A percentile compares a stretch with the other conserved stretches of the same genome.
phyloP scores from a whole-genome alignment of 1,140 invertebrate genomes.

The Watersipora subatra region DNA sequence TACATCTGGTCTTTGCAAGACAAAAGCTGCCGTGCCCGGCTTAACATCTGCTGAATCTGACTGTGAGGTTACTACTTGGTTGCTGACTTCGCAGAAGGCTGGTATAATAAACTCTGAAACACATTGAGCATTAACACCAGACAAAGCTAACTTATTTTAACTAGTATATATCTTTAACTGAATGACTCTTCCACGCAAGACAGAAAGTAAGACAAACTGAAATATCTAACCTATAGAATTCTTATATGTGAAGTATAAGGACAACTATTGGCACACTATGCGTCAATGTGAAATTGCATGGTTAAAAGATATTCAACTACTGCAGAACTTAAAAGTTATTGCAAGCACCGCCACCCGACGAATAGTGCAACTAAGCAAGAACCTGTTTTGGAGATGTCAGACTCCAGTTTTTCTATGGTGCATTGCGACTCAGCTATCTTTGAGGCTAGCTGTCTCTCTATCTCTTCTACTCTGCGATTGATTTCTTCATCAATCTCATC shows the following conservation, averaged over 20 bases:
- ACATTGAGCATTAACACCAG: not conserved
- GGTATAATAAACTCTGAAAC: not conserved
- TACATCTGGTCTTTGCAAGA: not conserved
- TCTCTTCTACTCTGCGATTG: not conserved
- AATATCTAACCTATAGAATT: no score
- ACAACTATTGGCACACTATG: not conserved
- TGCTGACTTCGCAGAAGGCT: not conserved
- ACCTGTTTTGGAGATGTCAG: not conserved
- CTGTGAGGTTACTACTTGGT: not conserved
- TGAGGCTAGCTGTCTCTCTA: not conserved
- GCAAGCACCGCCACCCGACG: no score
- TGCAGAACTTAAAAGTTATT: no score
- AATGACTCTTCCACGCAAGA: no score
- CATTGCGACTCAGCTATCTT: not conserved
- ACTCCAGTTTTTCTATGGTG: not conserved
- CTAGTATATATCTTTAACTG: not conserved
- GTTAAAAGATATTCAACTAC: not conserved
- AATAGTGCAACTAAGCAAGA: not conserved
- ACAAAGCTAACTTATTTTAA: not conserved
- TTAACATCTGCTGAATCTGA: not conserved
- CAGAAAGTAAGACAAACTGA: no score
- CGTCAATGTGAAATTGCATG: not conserved
- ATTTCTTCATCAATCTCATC: not conserved
- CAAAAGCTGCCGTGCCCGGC: not conserved
- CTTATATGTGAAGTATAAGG: no score